Base-by-base conservation (phyloP, 2,888 invertebrate species). In the Sarcophaga rosellei region DNA sequence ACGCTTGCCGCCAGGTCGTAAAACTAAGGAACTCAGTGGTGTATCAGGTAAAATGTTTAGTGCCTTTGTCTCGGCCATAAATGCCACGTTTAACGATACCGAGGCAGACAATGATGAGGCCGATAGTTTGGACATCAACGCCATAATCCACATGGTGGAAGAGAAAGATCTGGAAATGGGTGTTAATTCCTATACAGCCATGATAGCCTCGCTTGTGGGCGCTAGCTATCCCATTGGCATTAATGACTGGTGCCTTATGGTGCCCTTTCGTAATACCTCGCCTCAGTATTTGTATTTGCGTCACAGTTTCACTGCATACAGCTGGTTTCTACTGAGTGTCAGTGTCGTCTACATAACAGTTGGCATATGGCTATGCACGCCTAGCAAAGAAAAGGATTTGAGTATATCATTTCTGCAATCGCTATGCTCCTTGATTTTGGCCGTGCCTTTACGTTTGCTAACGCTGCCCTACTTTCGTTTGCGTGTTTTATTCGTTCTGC, bases 161-260 rank as follows among this genome's bases (percentile, higher is more conserved):
- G 57, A 86, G 1, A 88, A 90, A 20, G 85, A 88, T 8, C 88
- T 91, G 23, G 92, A 92, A 79, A 90, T 91, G 0, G 77, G 91
- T 11, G 87, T 91, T 4, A 90, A 92, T 78, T 90, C 91, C 0
- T 90, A 88, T 61, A 90, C 91, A 0, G 89, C 89, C 44, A 25
- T 87, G 4, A 76, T 84, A 8, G 77, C 47, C 2, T 47, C 63
- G 11, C 4, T 44, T 5, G 73, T 89, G 2, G 89, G 89, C 63
- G 79, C 84, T 3, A 91, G 92, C 85, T 91, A 92, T 79, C 92
- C 92, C 1, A 89, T 92, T 5, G 90, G 90, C 53, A 90, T 91
- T 10, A 91, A 90, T 75, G 92, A 92, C 45, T 90, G 90, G 88
- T 92, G 92, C 70, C 45, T 92, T 3, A 91, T 92, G 90, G 90